phyloP scores from a whole-genome alignment of 2,113 vertebrate genomes.

The Oncorhynchus mykiss region DNA sequence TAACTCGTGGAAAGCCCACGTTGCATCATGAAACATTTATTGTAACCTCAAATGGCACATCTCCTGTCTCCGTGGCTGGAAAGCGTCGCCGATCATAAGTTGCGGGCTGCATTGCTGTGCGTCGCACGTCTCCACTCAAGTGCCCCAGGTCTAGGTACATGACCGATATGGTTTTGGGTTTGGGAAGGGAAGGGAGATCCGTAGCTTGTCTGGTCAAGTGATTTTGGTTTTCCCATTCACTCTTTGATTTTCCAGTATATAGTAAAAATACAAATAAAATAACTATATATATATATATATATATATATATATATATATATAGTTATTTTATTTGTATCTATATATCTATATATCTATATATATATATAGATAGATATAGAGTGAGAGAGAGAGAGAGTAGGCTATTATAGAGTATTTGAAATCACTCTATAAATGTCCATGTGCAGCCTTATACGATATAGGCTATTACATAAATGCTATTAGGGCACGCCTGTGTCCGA shows the following conservation, averaged over 20 bases:
- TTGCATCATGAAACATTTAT: conserved; percentile 15
- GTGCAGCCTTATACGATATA: too few relatives aligned
- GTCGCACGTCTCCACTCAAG: background rate
- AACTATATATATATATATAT: too few relatives aligned
- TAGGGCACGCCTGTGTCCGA: too few relatives aligned
- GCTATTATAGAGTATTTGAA: too few relatives aligned
- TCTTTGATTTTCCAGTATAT: background rate
- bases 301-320: too few relatives aligned
- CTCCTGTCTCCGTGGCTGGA: conserved; percentile 5
- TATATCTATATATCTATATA: too few relatives aligned
- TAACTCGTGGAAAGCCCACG: conserved; percentile 12
- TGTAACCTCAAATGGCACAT: conserved; percentile 3
- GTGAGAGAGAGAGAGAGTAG: too few relatives aligned
- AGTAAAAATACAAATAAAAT: too few relatives aligned
- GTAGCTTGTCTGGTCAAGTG: background rate
- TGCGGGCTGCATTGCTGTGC: background rate
- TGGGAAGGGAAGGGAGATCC: background rate
- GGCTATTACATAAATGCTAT: too few relatives aligned
- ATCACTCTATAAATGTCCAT: too few relatives aligned
- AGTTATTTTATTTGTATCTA: too few relatives aligned
- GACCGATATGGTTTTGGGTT: conserved; percentile 7
- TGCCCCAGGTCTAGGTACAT: conserved; percentile 26
- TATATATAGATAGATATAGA: too few relatives aligned
- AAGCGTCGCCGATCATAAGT: background rate
- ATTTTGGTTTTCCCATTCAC: background rate